Evolutionary conservation across 2,797 vertebrate species (phyloP), one percentile per base, ranked within the genome.

Genomic region (Hemibagrus guttatus): DNA sequence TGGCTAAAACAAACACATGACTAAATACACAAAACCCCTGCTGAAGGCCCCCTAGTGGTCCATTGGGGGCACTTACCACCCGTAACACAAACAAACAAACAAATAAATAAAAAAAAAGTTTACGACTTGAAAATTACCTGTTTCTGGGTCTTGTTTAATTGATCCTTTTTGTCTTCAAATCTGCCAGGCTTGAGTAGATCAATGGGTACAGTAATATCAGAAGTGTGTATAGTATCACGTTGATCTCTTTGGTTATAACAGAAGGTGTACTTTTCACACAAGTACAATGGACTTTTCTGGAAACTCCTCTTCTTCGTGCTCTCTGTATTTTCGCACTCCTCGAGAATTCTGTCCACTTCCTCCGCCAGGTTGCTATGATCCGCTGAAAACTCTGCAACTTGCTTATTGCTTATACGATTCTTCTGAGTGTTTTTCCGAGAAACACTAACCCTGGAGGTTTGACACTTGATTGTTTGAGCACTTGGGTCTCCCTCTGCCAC

Each of bases 361-460:
- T 63, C 88, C 1, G 7, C 72, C 4, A 89, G 58, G 59, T 92
- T 93, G 0, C 91, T 93, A 16, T 93, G 92, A 56, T 93, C 94
- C 17, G 79, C 87, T 1, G 95, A 95, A 0, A 90, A 72, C 74
- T 93, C 92, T 0, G 94, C 92, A 58, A 92, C 91, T 88, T 89
- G 91, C 7, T 93, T 93, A 9, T 93, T 91, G 86, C 93, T 93
- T 91, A 91, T 91, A 84, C 90, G 61, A 91, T 92, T 91, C 71
- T 49, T 52, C 54, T 71, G 91, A 80, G 89, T 87, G 31, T 90
- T 87, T 89, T 89, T 92, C 58, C 91, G 90, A 89, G 2, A 87
- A 49, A 19, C 1, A 85, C 90, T 17, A 19, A 56, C 72, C 87
- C 87, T 89, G 64, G 87, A 78, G n/a, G 19, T 80, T 80, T 80